These are phyloP conservation scores for Catagonus wagneri DNA, from an alignment of 2,113 vertebrate species.

Conservation along the genomic window DNA sequence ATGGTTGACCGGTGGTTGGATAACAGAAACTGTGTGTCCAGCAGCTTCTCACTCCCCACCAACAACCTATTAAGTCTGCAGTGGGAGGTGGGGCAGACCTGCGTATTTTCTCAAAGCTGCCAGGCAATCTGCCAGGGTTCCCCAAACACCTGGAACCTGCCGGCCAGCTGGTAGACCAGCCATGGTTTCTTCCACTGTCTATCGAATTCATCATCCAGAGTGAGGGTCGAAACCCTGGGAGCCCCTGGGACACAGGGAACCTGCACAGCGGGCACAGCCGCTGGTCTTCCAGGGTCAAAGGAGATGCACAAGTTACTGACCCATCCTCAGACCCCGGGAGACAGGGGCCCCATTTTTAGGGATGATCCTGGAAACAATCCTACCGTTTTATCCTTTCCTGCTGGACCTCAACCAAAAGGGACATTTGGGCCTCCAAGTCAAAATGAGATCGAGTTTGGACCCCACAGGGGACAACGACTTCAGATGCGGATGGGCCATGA, in stretches of 20 bases:
- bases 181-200: neutral
- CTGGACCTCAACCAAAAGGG: neutral
- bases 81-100: neutral
- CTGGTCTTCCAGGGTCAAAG: neutral
- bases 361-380: fast-evolving
- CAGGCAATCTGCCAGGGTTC: neutral
- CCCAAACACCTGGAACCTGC: neutral
- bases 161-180: neutral
- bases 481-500: fast-evolving
- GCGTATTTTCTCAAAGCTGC: neutral
- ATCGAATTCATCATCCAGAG: neutral
- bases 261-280: neutral
- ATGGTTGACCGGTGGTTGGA: neutral
- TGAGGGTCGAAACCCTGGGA: neutral
- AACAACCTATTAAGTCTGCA: neutral
- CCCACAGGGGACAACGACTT: neutral
- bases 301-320: fast-evolving
- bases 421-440: neutral
- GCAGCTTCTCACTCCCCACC: neutral
- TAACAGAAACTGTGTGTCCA: fast-evolving
- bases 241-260: too few species aligned
- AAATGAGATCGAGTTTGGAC: neutral
- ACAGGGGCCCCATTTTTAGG: fast-evolving
- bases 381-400: too few species aligned
- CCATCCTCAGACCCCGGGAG: neutral